Evolutionary conservation across 2,888 invertebrate species (phyloP).

Genomic region (Enchytraeus crypticus): DNA sequence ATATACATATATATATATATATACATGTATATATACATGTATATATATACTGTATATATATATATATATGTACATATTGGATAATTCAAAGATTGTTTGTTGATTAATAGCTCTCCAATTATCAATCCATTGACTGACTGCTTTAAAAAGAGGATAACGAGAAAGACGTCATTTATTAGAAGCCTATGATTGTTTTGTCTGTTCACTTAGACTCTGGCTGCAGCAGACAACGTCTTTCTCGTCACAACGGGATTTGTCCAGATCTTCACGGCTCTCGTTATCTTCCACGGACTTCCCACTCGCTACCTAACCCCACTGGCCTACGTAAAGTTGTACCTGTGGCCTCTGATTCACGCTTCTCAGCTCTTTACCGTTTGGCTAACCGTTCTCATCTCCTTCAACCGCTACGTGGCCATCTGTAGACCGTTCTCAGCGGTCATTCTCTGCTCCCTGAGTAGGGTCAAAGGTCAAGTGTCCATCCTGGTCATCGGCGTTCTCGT

Average conservation of each 20-base stretch:
- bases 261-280: slow-evolving; percentile 18
- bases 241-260: slow-evolving; percentile 20
- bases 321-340: slow-evolving; percentile 18
- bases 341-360: slow-evolving; percentile 28
- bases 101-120: too few relatives aligned
- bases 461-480: slow-evolving; percentile 4
- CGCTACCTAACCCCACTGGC: slow-evolving; percentile 8
- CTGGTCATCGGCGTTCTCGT: not conserved
- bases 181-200: too few relatives aligned
- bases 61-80: too few relatives aligned
- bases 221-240: slow-evolving; percentile 27
- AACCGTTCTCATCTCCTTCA: slow-evolving; percentile 28
- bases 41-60: too few relatives aligned
- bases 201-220: slow-evolving; percentile 21
- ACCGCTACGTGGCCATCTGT: slow-evolving; percentile 18
- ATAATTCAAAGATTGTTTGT: too few relatives aligned
- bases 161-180: too few relatives aligned
- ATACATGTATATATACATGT: too few relatives aligned
- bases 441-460: slow-evolving; percentile 14
- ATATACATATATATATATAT: too few relatives aligned
- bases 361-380: slow-evolving; percentile 29
- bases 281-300: slow-evolving; percentile 11
- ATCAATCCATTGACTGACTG: too few relatives aligned
- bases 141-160: too few relatives aligned
- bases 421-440: not conserved